phyloP scores from a whole-genome alignment of 2,113 vertebrate species.

The Tinamus guttatus region DNA sequence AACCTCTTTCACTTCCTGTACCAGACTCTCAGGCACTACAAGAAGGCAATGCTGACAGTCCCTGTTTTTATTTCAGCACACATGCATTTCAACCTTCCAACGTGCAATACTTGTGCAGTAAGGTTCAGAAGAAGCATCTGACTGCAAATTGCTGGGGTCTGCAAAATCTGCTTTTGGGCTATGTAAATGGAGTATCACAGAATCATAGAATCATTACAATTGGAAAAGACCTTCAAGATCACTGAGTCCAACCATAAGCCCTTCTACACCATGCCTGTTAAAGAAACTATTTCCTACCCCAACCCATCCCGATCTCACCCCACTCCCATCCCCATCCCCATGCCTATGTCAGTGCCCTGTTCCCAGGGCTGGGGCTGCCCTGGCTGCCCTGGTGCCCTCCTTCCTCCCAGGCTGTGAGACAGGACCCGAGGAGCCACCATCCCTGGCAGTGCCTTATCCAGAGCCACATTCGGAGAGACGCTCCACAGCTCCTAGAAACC shows the following conservation, averaged over 20 bases:
- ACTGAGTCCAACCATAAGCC: too few relatives aligned
- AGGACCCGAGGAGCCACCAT: too few relatives aligned
- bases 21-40: not conserved
- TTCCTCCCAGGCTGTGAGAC: not conserved
- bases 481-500: not conserved
- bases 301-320: not conserved
- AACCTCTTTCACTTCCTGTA: not conserved
- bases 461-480: not conserved
- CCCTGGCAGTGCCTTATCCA: not conserved
- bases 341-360: fast-evolving
- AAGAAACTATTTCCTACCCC: too few relatives aligned
- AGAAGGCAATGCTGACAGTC: not conserved
- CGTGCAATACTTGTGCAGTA: too few relatives aligned
- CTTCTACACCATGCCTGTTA: too few relatives aligned
- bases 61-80: not conserved
- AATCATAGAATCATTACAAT: too few relatives aligned
- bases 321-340: not conserved
- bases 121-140: too few relatives aligned
- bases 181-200: too few relatives aligned
- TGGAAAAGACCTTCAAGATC: too few relatives aligned
- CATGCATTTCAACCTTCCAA: too few relatives aligned
- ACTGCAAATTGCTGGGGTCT: too few relatives aligned
- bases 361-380: fast-evolving
- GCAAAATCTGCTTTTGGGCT: too few relatives aligned
- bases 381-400: not conserved